Evolutionary conservation across 2,888 invertebrate species (phyloP).

Genomic region (Catocala nupta): DNA sequence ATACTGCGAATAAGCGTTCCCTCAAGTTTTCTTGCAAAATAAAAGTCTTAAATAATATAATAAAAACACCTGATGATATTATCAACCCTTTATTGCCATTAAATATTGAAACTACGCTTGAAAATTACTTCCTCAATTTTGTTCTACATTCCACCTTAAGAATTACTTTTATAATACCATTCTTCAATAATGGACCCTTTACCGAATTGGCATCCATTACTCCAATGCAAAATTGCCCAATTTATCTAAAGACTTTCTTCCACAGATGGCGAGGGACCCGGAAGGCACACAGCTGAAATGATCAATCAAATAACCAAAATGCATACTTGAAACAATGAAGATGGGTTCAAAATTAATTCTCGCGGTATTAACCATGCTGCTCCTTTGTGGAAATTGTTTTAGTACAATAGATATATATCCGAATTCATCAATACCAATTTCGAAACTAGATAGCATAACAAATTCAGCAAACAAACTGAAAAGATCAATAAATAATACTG

Average conservation of each 20-base stretch:
- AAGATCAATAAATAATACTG: conserved; percentile 28
- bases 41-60: conserved; percentile 48
- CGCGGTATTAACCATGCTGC: conserved; percentile 21
- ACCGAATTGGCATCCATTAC: conserved; percentile 16
- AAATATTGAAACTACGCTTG: too few species aligned
- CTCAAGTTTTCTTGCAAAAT: too few species aligned
- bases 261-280: conserved; percentile 50
- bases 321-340: conserved; percentile 38
- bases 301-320: conserved; percentile 23
- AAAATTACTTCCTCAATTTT: neutral
- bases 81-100: too few species aligned
- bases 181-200: conserved; percentile 9
- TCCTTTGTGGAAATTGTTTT: conserved; percentile 22
- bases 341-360: conserved; percentile 38
- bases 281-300: conserved; percentile 21
- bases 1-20: neutral
- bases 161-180: conserved; percentile 5
- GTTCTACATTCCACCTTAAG: neutral
- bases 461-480: conserved; percentile 39
- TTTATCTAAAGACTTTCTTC: conserved; percentile 34
- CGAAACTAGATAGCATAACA: conserved; percentile 55
- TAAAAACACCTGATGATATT: too few species aligned
- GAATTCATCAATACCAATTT: conserved; percentile 34
- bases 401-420: conserved; percentile 21
- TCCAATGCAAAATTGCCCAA: conserved; percentile 22